Evolutionary conservation across 2,888 invertebrate species (phyloP).

Genomic region (Tortricodes alternella): DNA sequence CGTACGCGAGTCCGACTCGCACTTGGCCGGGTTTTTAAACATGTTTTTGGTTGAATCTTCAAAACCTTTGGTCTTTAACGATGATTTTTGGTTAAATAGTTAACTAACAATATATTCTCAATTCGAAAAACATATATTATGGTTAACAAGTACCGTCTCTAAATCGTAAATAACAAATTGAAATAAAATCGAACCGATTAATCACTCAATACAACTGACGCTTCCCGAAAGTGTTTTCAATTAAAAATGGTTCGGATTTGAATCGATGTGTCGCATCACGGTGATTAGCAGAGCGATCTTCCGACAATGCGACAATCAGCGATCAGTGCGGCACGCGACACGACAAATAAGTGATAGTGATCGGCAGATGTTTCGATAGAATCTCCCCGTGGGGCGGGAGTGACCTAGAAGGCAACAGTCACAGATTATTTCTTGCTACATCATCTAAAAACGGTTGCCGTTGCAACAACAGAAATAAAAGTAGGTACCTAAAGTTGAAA

Average conservation of each 20-base stretch:
- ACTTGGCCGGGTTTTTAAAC: too few species aligned
- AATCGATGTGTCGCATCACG: constrained; percentile 69
- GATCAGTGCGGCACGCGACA: constrained; percentile 56
- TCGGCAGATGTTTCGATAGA: constrained; percentile 61
- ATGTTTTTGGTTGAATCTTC: too few species aligned
- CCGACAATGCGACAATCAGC: constrained; percentile 64
- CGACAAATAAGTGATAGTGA: constrained; percentile 61
- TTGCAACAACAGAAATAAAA: too few species aligned
- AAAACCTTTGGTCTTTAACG: too few species aligned
- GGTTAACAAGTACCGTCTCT: neutral
- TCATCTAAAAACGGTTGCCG: too few species aligned
- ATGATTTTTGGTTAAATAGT: too few species aligned
- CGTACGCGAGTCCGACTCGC: too few species aligned
- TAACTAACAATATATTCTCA: too few species aligned
- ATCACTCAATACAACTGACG: constrained; percentile 54
- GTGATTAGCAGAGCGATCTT: constrained; percentile 47
- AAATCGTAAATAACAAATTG: constrained; percentile 33
- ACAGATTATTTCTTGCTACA: neutral
- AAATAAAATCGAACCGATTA: constrained; percentile 49
- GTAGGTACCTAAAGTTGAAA: too few species aligned
- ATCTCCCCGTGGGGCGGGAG: constrained; percentile 28
- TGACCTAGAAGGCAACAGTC: constrained; percentile 30
- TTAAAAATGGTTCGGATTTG: constrained; percentile 66
- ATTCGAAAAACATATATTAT: too few species aligned
- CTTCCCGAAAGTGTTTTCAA: constrained; percentile 56